Evolutionary conservation across 2,888 invertebrate genomes (phyloP), one percentile per base, ranked within the genome.

Genomic region (Phanerotoma sp.): DNA sequence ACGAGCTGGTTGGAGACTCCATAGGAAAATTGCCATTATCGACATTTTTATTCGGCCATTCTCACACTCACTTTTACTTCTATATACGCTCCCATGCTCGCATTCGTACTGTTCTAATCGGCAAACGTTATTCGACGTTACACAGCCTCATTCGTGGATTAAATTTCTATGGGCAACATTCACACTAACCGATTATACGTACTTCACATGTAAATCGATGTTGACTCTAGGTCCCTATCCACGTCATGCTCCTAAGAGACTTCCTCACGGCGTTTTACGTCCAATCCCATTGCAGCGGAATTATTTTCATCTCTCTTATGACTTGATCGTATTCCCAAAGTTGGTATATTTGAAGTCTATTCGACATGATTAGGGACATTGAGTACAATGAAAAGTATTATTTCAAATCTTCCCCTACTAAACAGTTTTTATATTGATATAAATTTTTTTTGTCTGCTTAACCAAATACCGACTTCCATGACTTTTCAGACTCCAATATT

Each of bases 101-200:
- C n/a, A 30, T 25, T 37, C 48, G 37, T n/a, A 18, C 38, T 38
- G 18, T 18, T 18, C 66, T 69, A 71, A 72, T 72, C 68, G 68
- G 59, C 62, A 57, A 59, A 58, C 58, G 57, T 53, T 61, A 47
- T 66, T 65, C 60, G 61, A n/a, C 51, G 40, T 22, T 47, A 28
- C 58, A 57, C 64, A 61, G 65, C 64, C 57, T 56, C 56, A 57
- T 54, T 55, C 57, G 60, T 51, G 65, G 65, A 70, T 71, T 69
- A 68, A 70, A 70, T 67, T 70, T 66, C 64, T 57, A 54, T 49
- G 49, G 49, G 18, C 40, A 54, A 37, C 44, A 54, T 54, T 54
- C 28, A 32, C 30, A 41, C 41, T 54, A 33, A 11, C 28, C 30
- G 42, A 44, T 54, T 54, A 54, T 44, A 49, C 40, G 37, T 54